A percentile compares a stretch with the other conserved stretches of the same genome.
phyloP scores from a whole-genome alignment of 1,140 invertebrate genomes.

The Zaprionus gabonicus region DNA sequence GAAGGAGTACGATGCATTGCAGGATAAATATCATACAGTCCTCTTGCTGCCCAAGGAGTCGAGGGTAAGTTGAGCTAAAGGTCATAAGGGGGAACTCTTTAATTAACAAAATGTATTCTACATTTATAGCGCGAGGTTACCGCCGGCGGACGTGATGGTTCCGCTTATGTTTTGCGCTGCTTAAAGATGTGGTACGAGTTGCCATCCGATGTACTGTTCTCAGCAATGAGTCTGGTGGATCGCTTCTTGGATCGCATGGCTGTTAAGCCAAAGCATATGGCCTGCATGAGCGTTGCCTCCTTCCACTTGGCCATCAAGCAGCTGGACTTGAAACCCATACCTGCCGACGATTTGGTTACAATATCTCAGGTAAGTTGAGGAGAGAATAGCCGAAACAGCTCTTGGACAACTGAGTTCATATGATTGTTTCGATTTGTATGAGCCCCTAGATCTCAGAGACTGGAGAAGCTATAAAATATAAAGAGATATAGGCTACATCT shows the following conservation, averaged over 20 bases:
- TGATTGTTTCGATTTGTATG: too few relatives aligned
- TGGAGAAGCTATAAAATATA: too few relatives aligned
- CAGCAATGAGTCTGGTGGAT: slow-evolving; percentile 91
- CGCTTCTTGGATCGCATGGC: slow-evolving; percentile 90
- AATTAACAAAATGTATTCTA: slow-evolving; percentile 40
- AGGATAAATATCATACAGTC: slow-evolving; percentile 89
- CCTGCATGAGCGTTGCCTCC: slow-evolving; percentile 83
- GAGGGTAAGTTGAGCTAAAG: slow-evolving; percentile 82
- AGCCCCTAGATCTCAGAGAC: too few relatives aligned
- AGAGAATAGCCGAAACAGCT: too few relatives aligned
- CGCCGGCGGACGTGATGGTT: slow-evolving; percentile 89
- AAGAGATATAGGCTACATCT: too few relatives aligned
- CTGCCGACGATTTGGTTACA: slow-evolving; percentile 83
- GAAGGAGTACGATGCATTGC: slow-evolving; percentile 88
- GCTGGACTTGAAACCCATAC: slow-evolving; percentile 79
- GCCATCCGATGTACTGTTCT: slow-evolving; percentile 90
- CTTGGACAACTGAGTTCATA: too few relatives aligned
- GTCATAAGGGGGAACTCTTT: background rate
- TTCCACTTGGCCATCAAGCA: slow-evolving; percentile 84
- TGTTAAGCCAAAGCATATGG: slow-evolving; percentile 85
- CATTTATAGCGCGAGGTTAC: slow-evolving; percentile 88
- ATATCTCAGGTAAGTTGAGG: slow-evolving; percentile 78
- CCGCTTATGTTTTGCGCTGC: slow-evolving; percentile 91
- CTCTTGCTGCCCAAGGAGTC: slow-evolving; percentile 87
- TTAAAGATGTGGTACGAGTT: slow-evolving; percentile 93